These are phyloP conservation scores for Onychorhynchus coronatus DNA, from an alignment of 2,113 vertebrate species.

Conservation along the genomic window DNA sequence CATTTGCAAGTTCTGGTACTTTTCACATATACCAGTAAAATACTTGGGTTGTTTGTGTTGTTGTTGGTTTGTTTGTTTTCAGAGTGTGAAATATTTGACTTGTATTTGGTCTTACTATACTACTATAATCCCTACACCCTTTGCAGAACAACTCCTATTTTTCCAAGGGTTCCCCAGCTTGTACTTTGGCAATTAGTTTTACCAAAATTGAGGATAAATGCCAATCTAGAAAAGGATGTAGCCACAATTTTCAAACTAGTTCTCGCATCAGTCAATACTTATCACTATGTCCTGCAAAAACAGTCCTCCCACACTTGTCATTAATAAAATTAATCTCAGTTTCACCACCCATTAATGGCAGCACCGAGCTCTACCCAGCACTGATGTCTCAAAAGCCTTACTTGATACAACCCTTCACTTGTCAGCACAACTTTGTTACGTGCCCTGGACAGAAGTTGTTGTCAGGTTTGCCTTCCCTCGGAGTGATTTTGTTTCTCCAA, in stretches of 20 bases:
- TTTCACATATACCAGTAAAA: not conserved
- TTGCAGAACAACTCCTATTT: not conserved
- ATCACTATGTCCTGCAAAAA: rapidly evolving
- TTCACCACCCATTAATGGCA: not conserved
- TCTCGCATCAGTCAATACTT: not conserved
- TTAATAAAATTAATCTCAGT: not conserved
- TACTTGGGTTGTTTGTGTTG: not conserved
- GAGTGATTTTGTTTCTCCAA: not conserved
- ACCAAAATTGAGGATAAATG: not conserved
- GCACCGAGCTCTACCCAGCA: not conserved
- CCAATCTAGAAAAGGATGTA: not conserved
- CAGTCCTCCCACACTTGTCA: not conserved
- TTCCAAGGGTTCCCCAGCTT: not conserved
- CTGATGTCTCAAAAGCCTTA: not conserved
- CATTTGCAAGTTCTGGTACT: not conserved
- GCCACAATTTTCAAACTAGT: not conserved
- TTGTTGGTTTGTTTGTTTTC: not conserved
- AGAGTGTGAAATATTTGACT: not conserved
- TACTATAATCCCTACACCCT: not conserved
- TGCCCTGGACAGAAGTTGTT: not conserved
- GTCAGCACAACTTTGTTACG: not conserved
- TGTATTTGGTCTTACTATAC: not conserved
- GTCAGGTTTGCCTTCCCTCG: not conserved
- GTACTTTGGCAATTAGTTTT: not conserved
- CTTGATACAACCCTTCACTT: not conserved